phyloP scores from a whole-genome alignment of 2,888 invertebrate genomes.

The Cephus nigrinus region DNA sequence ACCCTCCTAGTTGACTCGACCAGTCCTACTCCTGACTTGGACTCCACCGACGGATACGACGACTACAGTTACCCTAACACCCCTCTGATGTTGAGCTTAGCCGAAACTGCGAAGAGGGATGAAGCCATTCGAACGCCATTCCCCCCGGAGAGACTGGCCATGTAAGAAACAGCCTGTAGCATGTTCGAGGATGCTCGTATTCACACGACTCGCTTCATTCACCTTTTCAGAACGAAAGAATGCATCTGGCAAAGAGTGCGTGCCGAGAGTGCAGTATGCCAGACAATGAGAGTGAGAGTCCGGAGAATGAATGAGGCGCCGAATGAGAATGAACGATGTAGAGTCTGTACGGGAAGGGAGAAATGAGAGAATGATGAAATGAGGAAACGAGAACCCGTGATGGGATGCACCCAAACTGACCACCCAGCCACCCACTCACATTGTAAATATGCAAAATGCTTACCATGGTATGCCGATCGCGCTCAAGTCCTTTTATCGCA shows the following conservation, averaged over 20 bases:
- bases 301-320: not conserved
- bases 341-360: not conserved
- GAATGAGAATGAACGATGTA: not conserved
- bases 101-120: constrained; percentile 71
- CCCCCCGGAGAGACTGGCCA: constrained; percentile 33
- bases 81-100: constrained; percentile 70
- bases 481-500: not conserved
- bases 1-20: constrained; percentile 2
- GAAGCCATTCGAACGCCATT: constrained; percentile 68
- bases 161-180: constrained; percentile 23
- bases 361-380: not conserved
- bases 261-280: not conserved
- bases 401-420: not conserved
- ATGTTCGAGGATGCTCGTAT: not conserved
- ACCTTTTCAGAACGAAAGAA: not conserved
- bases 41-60: not conserved
- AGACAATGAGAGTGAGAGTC: not conserved
- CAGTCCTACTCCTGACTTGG: constrained; percentile 2
- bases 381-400: not conserved
- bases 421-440: not conserved
- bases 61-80: constrained; percentile 6
- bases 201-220: not conserved
- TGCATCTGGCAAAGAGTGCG: not conserved
- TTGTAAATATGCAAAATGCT: not conserved
- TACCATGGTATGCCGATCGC: not conserved